Evolutionary conservation across 1,140 invertebrate genomes (phyloP), one percentile per base, ranked within the genome.

Genomic region (Rhyzopertha dominica): DNA sequence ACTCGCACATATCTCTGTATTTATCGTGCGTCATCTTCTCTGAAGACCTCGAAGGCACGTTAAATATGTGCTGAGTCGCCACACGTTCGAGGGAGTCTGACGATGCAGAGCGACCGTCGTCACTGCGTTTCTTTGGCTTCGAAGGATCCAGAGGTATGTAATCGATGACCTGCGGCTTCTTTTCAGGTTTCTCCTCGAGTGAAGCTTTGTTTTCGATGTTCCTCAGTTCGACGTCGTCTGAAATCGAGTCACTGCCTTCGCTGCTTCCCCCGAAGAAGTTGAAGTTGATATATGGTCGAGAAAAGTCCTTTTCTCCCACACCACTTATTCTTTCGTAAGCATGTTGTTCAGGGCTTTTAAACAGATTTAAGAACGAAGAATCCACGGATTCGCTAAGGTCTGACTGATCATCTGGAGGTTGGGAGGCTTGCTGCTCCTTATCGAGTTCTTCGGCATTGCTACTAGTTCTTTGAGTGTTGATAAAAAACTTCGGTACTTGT

Each of bases 81-180:
- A 38, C 5, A 9, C 36, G 19, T 8, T 38, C 36, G 14, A 38
- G 17, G 3, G 22, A 25, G 28, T 25, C 12, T n/a, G n/a, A n/a
- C n/a, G n/a, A n/a, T n/a, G n/a, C n/a, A n/a, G n/a, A n/a, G n/a
- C n/a, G n/a, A n/a, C n/a, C n/a, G n/a, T n/a, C n/a, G n/a, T n/a
- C n/a, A n/a, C n/a, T n/a, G n/a, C n/a, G n/a, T n/a, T n/a, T n/a
- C n/a, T n/a, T n/a, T n/a, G n/a, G n/a, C n/a, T n/a, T n/a, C n/a
- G n/a, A n/a, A n/a, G n/a, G n/a, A 29, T 56, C 53, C 30, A 56
- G 24, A 1, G 53, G 53, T 7, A 56, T 44, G 19, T 53, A 56
- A 40, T 53, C 51, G 9, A 56, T 26, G 9, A 55, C 37, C 31
- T 55, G 51, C 5, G 53, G 53, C 13, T 28, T 44, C 0, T 22